Evolutionary conservation across 2,113 vertebrate genomes (phyloP).

Genomic region (Psephotus haematonotus): DNA sequence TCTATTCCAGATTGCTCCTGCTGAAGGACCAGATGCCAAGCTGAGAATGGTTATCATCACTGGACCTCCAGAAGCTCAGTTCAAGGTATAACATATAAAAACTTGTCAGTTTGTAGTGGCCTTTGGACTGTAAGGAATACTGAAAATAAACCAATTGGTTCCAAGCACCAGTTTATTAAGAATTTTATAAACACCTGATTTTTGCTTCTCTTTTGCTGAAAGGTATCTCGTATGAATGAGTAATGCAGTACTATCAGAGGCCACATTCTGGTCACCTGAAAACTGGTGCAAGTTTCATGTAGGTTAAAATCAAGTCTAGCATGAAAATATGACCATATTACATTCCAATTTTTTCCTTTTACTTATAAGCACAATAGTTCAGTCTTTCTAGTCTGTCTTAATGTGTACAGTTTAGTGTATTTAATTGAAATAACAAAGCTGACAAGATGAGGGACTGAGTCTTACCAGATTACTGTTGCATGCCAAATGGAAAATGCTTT

Average conservation of each 20-base stretch:
- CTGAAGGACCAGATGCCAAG: slow-evolving; percentile 92
- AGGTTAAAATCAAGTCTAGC: neutral
- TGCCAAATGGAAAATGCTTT: neutral
- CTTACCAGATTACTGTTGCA: neutral
- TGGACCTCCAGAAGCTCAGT: slow-evolving; percentile 97
- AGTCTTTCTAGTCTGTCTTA: neutral
- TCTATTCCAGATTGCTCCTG: slow-evolving; percentile 90
- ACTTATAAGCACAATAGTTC: neutral
- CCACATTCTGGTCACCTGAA: neutral
- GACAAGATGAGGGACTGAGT: neutral
- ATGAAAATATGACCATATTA: neutral
- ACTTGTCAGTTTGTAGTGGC: neutral
- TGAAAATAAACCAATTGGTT: neutral
- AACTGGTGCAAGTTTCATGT: neutral
- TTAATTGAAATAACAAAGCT: neutral
- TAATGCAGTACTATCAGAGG: neutral
- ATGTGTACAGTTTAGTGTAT: neutral
- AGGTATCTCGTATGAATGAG: neutral
- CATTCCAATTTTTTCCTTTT: neutral
- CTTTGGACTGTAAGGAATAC: neutral
- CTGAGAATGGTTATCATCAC: slow-evolving; percentile 96
- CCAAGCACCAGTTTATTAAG: neutral
- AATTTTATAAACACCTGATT: neutral
- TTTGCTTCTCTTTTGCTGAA: neutral
- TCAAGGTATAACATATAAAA: slow-evolving; percentile 83